Evolutionary conservation across 2,888 invertebrate genomes (phyloP).

Genomic region (Gibbula magus): DNA sequence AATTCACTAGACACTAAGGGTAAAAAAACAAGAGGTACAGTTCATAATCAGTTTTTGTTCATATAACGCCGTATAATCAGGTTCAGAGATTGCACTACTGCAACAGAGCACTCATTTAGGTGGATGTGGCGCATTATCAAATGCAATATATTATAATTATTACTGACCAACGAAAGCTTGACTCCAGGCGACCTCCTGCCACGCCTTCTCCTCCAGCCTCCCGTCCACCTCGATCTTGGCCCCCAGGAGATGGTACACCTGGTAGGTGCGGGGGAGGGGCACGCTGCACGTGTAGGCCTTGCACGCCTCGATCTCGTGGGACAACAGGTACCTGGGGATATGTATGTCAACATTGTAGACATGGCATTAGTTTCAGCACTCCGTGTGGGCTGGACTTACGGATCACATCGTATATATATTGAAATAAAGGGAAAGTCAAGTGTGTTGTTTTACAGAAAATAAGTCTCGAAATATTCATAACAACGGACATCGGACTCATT

Average conservation of each 20-base stretch:
- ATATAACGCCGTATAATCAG: too few species aligned
- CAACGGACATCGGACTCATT: too few species aligned
- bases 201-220: conserved; percentile 57
- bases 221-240: conserved; percentile 59
- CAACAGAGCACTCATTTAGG: too few species aligned
- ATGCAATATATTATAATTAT: too few species aligned
- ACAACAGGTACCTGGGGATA: conserved; percentile 37
- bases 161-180: conserved; percentile 50
- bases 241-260: conserved; percentile 55
- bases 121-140: too few species aligned
- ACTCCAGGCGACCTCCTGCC: conserved; percentile 58
- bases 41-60: too few species aligned
- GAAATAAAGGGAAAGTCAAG: neutral
- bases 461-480: too few species aligned
- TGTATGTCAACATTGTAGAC: neutral
- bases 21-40: too few species aligned
- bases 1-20: too few species aligned
- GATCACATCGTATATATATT: neutral
- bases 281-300: conserved; percentile 44
- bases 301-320: conserved; percentile 43
- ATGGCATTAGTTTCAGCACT: neutral
- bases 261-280: conserved; percentile 53
- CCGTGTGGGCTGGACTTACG: neutral
- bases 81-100: too few species aligned
- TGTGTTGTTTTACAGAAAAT: too few species aligned